phyloP scores from a whole-genome alignment of 2,888 invertebrate genomes.

The Tubulanus polymorphus region DNA sequence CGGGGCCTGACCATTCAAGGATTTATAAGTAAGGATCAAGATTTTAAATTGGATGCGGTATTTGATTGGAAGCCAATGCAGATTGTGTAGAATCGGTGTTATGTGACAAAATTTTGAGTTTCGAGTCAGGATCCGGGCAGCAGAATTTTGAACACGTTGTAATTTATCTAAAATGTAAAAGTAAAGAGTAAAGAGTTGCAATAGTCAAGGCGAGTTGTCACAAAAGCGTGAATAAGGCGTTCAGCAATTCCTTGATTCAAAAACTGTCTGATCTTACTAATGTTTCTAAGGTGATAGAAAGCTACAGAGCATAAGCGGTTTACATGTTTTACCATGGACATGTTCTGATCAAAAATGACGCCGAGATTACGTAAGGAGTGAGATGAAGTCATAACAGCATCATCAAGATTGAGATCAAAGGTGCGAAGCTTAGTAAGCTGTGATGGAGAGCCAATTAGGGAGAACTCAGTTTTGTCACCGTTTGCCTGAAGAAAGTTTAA shows the following conservation, averaged over 20 bases:
- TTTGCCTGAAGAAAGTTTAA: conserved; percentile 12
- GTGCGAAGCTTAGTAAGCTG: background rate
- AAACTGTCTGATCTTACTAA: background rate
- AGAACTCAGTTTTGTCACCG: conserved; percentile 10
- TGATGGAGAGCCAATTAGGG: no score
- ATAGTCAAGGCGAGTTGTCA: background rate
- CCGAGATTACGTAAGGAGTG: conserved; percentile 10
- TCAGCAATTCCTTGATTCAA: no score
- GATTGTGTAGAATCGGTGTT: background rate
- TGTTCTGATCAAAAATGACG: conserved; percentile 6
- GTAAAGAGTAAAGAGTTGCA: background rate
- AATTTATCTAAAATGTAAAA: background rate
- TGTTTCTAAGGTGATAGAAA: conserved; percentile 5
- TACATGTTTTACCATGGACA: conserved; percentile 11
- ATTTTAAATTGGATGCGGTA: background rate
- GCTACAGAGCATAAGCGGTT: conserved; percentile 8
- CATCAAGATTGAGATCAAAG: background rate
- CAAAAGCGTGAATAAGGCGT: background rate
- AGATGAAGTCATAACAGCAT: background rate
- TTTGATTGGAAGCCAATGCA: background rate
- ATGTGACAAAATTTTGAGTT: background rate
- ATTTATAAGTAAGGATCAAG: no score
- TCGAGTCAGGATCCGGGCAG: background rate
- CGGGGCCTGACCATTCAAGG: no score
- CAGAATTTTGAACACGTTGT: conserved; percentile 1